Conservation (phyloP, 1,140 invertebrate species). For the Drosophila novamexicana region DNA sequence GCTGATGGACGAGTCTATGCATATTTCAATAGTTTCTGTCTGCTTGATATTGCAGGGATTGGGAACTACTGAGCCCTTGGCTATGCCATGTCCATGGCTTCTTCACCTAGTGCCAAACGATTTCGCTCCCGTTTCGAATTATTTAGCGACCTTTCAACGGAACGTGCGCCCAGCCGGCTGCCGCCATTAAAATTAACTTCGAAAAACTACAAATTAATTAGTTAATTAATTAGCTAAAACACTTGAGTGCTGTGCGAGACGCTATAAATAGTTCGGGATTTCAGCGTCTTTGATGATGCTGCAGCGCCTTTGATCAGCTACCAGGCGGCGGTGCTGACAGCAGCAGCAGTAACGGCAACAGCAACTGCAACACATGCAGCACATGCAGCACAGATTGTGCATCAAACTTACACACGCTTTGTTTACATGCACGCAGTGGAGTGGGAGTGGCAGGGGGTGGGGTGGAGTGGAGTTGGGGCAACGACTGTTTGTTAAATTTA, state of each 20-base stretch:
- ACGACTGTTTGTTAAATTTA: slow-evolving; percentile 77
- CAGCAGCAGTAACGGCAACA: slow-evolving; percentile 20
- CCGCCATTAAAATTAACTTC: slow-evolving; percentile 78
- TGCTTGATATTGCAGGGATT: slow-evolving; percentile 14
- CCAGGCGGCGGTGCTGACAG: slow-evolving; percentile 68
- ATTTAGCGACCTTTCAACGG: slow-evolving; percentile 52
- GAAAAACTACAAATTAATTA: slow-evolving; percentile 81
- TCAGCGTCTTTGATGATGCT: slow-evolving; percentile 42
- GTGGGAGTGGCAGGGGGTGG: neutral
- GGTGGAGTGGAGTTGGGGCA: neutral
- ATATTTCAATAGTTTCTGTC: slow-evolving; percentile 66
- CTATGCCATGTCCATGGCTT: slow-evolving; percentile 4
- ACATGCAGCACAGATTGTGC: slow-evolving; percentile 79
- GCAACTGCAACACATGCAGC: slow-evolving; percentile 39
- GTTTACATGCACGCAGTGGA: slow-evolving; percentile 51
- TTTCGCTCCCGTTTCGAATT: neutral
- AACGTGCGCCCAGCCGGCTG: slow-evolving; percentile 5
- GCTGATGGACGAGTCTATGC: slow-evolving; percentile 23
- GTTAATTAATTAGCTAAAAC: slow-evolving; percentile 80
- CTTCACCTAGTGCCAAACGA: neutral
- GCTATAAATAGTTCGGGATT: slow-evolving; percentile 55
- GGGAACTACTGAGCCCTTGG: slow-evolving; percentile 20
- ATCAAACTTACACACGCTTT: slow-evolving; percentile 61
- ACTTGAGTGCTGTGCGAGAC: slow-evolving; percentile 59
- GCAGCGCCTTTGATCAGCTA: slow-evolving; percentile 71